A percentile compares a stretch with the other conserved stretches of the same genome.
Evolutionary conservation across 2,797 vertebrate species (phyloP).

Genomic region (Lutjanus argentimaculatus): DNA sequence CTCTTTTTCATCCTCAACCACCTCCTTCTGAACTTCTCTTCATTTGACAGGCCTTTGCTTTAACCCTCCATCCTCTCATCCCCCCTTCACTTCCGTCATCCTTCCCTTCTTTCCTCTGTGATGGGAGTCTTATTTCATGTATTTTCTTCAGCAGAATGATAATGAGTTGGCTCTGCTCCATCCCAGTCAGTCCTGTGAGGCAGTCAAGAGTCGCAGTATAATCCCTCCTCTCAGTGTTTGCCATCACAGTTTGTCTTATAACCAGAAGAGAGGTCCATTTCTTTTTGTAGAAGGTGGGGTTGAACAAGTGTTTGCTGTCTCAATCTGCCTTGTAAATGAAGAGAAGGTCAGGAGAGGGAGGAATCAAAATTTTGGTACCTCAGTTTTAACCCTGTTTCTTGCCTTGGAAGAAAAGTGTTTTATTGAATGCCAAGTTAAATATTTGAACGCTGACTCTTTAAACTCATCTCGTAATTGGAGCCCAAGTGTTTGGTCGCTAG

Average conservation of each 20-base stretch:
- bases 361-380: background rate
- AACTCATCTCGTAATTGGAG: slow-evolving; percentile 1
- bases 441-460: background rate
- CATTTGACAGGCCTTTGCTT: background rate
- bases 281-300: background rate
- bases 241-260: slow-evolving; percentile 26
- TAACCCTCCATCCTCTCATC: background rate
- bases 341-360: slow-evolving; percentile 4
- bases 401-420: background rate
- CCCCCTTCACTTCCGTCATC: background rate
- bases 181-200: slow-evolving; percentile 7
- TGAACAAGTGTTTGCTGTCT: slow-evolving; percentile 19
- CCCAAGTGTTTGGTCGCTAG: background rate
- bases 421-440: background rate
- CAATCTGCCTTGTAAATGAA: slow-evolving; percentile 27
- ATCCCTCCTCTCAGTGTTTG: slow-evolving; percentile 22
- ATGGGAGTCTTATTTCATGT: background rate
- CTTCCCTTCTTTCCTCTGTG: background rate
- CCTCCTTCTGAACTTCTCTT: slow-evolving; percentile 6
- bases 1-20: background rate
- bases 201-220: slow-evolving; percentile 8
- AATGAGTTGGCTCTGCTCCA: slow-evolving; percentile 3
- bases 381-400: background rate
- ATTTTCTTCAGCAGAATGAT: slow-evolving; percentile 25
- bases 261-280: slow-evolving; percentile 5